Conservation (phyloP, 2,797 vertebrate genomes). For the Aphelocoma californica region DNA sequence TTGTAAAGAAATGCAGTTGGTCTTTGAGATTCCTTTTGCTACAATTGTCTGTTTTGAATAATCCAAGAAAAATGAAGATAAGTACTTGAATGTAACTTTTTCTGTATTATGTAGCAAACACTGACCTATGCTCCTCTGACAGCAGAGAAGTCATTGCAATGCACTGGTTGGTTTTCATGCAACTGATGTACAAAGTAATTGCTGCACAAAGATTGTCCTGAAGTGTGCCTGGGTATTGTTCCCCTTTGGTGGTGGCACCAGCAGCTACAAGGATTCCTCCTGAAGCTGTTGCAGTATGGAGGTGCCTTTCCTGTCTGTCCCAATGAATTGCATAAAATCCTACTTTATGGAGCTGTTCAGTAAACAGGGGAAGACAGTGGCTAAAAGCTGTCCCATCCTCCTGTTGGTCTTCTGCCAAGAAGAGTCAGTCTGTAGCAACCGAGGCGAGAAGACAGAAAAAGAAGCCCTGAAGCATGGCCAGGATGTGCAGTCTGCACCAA, state of each 20-base stretch:
- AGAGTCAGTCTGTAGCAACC: no score
- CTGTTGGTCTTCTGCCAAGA: background rate
- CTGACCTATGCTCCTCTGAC: background rate
- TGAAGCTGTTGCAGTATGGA: background rate
- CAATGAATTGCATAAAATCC: background rate
- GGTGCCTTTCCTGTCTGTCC: background rate
- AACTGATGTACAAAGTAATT: background rate
- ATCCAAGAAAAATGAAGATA: background rate
- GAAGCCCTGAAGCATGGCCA: no score
- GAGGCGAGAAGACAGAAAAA: no score
- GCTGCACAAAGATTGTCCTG: background rate
- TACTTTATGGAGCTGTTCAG: background rate
- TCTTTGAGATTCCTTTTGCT: background rate
- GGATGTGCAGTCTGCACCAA: no score
- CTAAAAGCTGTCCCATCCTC: background rate
- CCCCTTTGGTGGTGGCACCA: background rate
- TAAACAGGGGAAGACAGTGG: background rate
- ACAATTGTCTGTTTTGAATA: background rate
- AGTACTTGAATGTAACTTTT: background rate
- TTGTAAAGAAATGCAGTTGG: background rate
- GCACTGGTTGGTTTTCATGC: background rate
- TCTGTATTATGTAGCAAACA: background rate
- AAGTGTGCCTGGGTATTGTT: background rate
- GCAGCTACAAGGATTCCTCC: background rate
- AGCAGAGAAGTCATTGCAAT: background rate